These are phyloP conservation scores for Gephyroberyx darwinii DNA, from an alignment of 2,797 vertebrate species.

Conservation along the genomic window DNA sequence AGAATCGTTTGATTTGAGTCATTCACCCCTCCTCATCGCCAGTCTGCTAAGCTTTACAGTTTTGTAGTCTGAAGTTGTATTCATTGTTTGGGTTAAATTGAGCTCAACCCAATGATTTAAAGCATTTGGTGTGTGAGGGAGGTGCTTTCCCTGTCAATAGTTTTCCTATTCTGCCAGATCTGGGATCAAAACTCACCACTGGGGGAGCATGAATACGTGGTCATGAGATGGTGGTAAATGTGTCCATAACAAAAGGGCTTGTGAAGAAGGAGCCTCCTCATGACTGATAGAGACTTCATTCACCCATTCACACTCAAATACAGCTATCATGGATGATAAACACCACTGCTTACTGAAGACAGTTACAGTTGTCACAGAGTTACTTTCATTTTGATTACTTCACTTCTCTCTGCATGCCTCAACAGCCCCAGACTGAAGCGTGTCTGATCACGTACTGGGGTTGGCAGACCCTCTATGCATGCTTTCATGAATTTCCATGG, in stretches of 20 bases:
- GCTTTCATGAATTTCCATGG: slow-evolving; percentile 37
- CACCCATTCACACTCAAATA: slow-evolving; percentile 11
- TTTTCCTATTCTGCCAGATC: slow-evolving; percentile 27
- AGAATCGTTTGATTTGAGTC: too few relatives aligned
- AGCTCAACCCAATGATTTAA: background rate
- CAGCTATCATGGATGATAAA: background rate
- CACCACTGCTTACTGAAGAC: background rate
- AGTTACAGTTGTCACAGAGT: slow-evolving; percentile 2
- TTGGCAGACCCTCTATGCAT: slow-evolving; percentile 34
- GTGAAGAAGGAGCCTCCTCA: slow-evolving; percentile 5
- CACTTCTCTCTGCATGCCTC: slow-evolving; percentile 42
- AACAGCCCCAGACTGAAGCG: slow-evolving; percentile 51
- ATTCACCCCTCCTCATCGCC: background rate
- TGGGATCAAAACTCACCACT: slow-evolving; percentile 33
- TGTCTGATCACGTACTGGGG: slow-evolving; percentile 64
- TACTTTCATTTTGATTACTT: slow-evolving; percentile 31
- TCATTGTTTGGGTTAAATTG: background rate
- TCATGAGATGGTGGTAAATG: slow-evolving; percentile 64
- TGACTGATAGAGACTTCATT: slow-evolving; percentile 31
- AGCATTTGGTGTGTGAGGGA: slow-evolving; percentile 26
- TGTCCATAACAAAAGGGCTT: slow-evolving; percentile 60
- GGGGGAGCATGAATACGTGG: slow-evolving; percentile 64
- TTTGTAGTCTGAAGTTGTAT: background rate
- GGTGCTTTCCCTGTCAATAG: slow-evolving; percentile 37
- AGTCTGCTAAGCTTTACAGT: background rate